Conservation (phyloP, 2,797 vertebrate genomes). For the Centropyge bicolor region DNA sequence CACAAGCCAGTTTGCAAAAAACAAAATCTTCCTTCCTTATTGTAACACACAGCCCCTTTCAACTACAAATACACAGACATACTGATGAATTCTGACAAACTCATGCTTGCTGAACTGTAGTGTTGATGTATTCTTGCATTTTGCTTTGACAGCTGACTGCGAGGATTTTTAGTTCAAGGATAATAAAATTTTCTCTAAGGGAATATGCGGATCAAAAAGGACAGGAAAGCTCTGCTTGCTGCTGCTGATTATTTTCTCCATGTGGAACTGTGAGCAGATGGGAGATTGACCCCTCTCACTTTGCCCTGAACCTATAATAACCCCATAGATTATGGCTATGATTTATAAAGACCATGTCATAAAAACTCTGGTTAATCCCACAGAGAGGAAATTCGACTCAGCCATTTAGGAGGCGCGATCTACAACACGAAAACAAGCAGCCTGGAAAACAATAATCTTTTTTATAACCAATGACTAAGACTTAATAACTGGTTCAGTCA, state of each 20-base stretch:
- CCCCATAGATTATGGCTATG: slow-evolving; percentile 64
- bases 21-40: not conserved
- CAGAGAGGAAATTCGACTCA: slow-evolving; percentile 10
- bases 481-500: not conserved
- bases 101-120: not conserved
- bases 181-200: slow-evolving; percentile 35
- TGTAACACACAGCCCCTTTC: not conserved
- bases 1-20: not conserved
- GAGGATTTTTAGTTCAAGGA: slow-evolving; percentile 41
- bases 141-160: slow-evolving; percentile 18
- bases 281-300: slow-evolving; percentile 46
- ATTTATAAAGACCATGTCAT: slow-evolving; percentile 60
- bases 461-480: not conserved
- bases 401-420: slow-evolving; percentile 8
- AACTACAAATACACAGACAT: not conserved
- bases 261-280: slow-evolving; percentile 62
- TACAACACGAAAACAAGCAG: slow-evolving; percentile 3
- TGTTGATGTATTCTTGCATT: not conserved
- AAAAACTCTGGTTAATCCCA: slow-evolving; percentile 52
- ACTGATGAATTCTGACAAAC: not conserved
- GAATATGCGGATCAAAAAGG: slow-evolving; percentile 43
- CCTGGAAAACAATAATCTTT: slow-evolving; percentile 8
- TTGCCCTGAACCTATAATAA: slow-evolving; percentile 30
- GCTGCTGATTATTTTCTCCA: slow-evolving; percentile 57
- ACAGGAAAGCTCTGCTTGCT: slow-evolving; percentile 40